Conservation (phyloP, 2,888 invertebrate species). For the Autographa pulchrina region DNA sequence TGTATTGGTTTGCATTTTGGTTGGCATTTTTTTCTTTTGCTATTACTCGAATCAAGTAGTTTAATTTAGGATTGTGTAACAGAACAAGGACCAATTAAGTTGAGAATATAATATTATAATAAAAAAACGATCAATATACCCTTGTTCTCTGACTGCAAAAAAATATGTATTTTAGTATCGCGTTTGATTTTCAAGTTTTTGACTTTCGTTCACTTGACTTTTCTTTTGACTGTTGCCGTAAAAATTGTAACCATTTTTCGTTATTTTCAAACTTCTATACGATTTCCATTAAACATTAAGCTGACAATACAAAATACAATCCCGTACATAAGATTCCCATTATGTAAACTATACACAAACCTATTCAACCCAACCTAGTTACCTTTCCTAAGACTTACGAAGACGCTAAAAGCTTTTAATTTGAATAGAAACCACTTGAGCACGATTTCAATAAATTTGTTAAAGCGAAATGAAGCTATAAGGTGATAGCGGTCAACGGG, state of each 20-base stretch:
- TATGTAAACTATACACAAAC: slow-evolving; percentile 37
- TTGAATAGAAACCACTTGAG: slow-evolving; percentile 69
- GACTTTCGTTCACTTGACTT: too few relatives aligned
- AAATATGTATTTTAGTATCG: too few relatives aligned
- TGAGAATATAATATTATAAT: too few relatives aligned
- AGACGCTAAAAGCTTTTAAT: slow-evolving; percentile 63
- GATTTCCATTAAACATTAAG: slow-evolving; percentile 36
- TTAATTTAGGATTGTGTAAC: too few relatives aligned
- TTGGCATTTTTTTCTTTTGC: neutral
- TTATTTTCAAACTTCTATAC: slow-evolving; percentile 23
- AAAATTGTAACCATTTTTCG: slow-evolving; percentile 1
- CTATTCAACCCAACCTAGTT: slow-evolving; percentile 41
- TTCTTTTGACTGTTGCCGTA: too few relatives aligned
- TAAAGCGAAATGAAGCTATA: slow-evolving; percentile 84
- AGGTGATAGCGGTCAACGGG: slow-evolving; percentile 77
- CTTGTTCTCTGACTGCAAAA: too few relatives aligned
- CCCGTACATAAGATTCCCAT: slow-evolving; percentile 30
- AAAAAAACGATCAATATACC: too few relatives aligned
- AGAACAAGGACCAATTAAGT: too few relatives aligned
- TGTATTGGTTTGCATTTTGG: neutral
- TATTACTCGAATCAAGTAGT: too few relatives aligned
- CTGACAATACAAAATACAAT: slow-evolving; percentile 23
- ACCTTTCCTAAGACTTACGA: slow-evolving; percentile 37
- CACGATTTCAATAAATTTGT: slow-evolving; percentile 87
- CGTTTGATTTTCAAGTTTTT: too few relatives aligned